Base-by-base conservation (phyloP, 2,888 invertebrate genomes). In the Cephonodes hylas region DNA sequence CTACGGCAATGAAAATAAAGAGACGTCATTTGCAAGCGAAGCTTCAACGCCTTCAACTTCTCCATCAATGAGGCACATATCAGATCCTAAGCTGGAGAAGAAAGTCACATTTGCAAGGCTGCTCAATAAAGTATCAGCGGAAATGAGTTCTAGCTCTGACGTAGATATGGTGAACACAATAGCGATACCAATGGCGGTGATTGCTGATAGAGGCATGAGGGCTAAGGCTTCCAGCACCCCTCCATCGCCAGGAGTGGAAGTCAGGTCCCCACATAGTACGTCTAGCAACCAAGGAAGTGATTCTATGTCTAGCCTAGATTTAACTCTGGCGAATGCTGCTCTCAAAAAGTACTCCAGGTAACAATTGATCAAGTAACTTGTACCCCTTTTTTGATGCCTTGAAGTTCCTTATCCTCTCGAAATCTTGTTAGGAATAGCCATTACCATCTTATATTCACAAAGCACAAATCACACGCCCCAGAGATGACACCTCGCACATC, bases 231-330 rank as follows among this genome's bases (percentile, higher is more conserved):
- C 91, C 0, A 92, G 93, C 63, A 92, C 91, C 18, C 96, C 96
- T 4, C 95, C 95, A 3, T 95, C 95, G 18, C 95, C 95, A 3
- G 94, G 93, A 63, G 93, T 94, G 13, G 94, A 95, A 75, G 81
- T 93, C 15, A 91, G 95, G 68, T 92, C 91, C 7, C 91, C 91
- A n/a, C 94, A 95, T 75, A 95, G 95, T 79, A 95, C 95, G 3
- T 95, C 95, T 44, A 95, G 95, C 79, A 95, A 95, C 84, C 96
- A 96, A 89, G 96, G 95, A 71, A 95, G 96, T 75, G 96, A 96
- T 78, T 96, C 96, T 45, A 93, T 96, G 91, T 96, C 96, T 20
- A 95, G 95, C 83, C 94, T 95, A 42, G 96, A 95, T 78, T 86
- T 95, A 68, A 95, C 94, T 61, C 88, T 94, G 67, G 94, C 94